These are phyloP conservation scores for Prunella himalayana DNA, from an alignment of 2,113 vertebrate genomes.

Conservation along the genomic window DNA sequence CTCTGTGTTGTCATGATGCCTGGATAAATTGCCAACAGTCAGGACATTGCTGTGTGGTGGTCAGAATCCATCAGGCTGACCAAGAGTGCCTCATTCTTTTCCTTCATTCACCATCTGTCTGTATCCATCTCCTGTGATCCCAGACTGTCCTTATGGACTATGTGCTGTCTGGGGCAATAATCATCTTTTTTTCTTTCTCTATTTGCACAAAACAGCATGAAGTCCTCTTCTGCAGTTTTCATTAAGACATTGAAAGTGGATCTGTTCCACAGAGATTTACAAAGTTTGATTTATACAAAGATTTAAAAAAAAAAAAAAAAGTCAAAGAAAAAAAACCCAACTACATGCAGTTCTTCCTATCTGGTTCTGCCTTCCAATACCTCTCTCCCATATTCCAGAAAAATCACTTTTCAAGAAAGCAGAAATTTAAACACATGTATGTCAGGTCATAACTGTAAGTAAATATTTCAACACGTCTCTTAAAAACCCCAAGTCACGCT, in stretches of 20 bases:
- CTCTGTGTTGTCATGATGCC: not conserved
- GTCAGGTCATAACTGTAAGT: not conserved
- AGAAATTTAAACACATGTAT: not conserved
- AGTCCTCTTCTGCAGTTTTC: not conserved
- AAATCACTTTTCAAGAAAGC: not conserved
- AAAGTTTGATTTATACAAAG: not conserved
- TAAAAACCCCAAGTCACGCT: not conserved
- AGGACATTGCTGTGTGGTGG: not conserved
- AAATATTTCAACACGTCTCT: not conserved
- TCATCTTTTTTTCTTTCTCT: not conserved
- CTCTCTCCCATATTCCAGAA: not conserved
- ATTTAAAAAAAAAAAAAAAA: not conserved
- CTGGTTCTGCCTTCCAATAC: not conserved
- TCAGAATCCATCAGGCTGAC: constrained; percentile 1
- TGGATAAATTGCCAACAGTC: not conserved
- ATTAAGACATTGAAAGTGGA: not conserved
- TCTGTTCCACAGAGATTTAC: not conserved
- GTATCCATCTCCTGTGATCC: not conserved
- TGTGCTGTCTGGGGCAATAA: not conserved
- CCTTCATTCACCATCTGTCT: constrained; percentile 21
- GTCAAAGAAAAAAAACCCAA: not conserved
- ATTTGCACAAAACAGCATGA: not conserved
- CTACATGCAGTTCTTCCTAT: not conserved
- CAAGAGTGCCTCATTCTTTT: not conserved
- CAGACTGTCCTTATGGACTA: not conserved